A percentile compares a stretch with the other conserved stretches of the same genome.
Evolutionary conservation across 2,797 vertebrate species (phyloP).

Genomic region (Brotula barbata): DNA sequence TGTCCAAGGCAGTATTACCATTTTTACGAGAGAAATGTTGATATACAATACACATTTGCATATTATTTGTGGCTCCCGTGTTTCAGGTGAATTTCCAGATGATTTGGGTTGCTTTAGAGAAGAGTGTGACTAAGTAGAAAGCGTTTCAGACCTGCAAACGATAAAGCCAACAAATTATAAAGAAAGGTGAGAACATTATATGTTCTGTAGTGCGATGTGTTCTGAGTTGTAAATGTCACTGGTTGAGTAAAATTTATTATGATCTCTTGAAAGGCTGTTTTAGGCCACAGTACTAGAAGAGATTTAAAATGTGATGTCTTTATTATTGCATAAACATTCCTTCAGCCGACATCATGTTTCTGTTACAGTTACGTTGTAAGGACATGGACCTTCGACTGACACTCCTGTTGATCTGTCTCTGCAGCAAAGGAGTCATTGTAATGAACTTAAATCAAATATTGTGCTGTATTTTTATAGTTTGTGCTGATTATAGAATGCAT

Average conservation of each 20-base stretch:
- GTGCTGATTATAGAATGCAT: background rate
- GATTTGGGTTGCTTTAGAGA: slow-evolving; percentile 24
- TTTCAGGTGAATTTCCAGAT: slow-evolving; percentile 32
- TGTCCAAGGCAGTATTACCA: too few relatives aligned
- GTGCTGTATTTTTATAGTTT: background rate
- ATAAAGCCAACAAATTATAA: slow-evolving; percentile 17
- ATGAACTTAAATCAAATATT: slow-evolving; percentile 29
- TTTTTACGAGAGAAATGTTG: background rate
- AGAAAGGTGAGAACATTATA: slow-evolving; percentile 22
- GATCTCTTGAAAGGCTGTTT: too few relatives aligned
- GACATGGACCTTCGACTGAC: slow-evolving; percentile 80
- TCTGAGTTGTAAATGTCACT: background rate
- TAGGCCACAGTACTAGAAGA: background rate
- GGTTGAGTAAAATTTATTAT: background rate
- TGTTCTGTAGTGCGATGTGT: background rate
- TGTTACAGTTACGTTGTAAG: slow-evolving; percentile 63
- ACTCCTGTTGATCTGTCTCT: slow-evolving; percentile 80
- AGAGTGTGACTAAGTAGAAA: slow-evolving; percentile 11
- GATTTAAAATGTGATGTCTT: slow-evolving; percentile 3
- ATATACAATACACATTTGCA: background rate
- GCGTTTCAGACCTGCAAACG: slow-evolving; percentile 21
- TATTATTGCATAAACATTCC: slow-evolving; percentile 15
- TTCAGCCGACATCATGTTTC: slow-evolving; percentile 16
- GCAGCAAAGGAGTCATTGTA: slow-evolving; percentile 77
- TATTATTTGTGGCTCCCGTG: slow-evolving; percentile 3